Conservation (phyloP, 2,113 vertebrate genomes). For the Ptyas mucosa region DNA sequence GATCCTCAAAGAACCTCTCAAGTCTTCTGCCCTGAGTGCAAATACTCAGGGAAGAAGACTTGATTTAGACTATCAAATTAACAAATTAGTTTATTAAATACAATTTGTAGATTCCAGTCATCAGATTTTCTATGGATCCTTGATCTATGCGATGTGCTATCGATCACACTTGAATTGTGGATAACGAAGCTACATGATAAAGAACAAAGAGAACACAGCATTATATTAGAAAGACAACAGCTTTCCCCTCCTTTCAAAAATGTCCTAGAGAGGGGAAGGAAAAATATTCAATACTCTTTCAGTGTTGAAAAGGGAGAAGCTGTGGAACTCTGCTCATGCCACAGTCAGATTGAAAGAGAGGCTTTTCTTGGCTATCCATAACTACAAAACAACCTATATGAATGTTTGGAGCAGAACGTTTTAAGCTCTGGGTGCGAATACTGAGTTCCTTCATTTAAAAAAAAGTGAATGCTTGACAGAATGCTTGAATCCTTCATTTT, state of each 20-base stretch:
- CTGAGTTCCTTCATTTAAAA: not conserved
- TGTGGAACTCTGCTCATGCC: not conserved
- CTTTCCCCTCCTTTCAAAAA: slow-evolving; percentile 14
- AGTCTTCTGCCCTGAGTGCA: slow-evolving; percentile 55
- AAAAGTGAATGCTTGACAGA: not conserved
- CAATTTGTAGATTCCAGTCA: slow-evolving; percentile 65
- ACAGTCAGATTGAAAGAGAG: fast-evolving
- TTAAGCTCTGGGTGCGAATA: not conserved
- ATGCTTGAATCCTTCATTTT: slow-evolving; percentile 20
- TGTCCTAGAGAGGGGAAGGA: not conserved
- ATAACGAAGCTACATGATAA: slow-evolving; percentile 56
- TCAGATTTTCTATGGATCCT: slow-evolving; percentile 55
- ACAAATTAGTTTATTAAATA: slow-evolving; percentile 67
- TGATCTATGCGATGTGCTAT: slow-evolving; percentile 37
- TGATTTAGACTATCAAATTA: slow-evolving; percentile 54
- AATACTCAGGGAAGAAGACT: slow-evolving; percentile 35
- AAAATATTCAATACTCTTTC: slow-evolving; percentile 34
- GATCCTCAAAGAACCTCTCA: slow-evolving; percentile 31
- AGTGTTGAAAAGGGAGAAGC: slow-evolving; percentile 1
- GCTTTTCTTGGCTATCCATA: fast-evolving
- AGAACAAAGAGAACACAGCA: slow-evolving; percentile 66
- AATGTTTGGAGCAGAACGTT: slow-evolving; percentile 21
- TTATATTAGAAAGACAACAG: slow-evolving; percentile 56
- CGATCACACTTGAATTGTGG: slow-evolving; percentile 59
- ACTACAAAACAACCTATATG: not conserved